Conservation (phyloP, 2,888 invertebrate species). For the Xanthia togata region DNA sequence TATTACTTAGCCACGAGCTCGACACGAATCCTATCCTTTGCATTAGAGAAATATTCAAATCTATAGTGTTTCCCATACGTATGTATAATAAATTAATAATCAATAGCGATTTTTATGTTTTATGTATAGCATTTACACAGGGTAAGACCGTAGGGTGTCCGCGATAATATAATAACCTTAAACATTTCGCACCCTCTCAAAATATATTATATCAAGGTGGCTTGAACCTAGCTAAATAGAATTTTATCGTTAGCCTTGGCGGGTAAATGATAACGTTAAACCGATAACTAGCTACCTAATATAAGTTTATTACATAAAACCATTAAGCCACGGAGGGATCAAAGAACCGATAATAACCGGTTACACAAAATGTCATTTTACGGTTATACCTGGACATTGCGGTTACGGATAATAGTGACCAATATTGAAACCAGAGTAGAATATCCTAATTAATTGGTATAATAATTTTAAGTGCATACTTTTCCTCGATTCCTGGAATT, state of each 20-base stretch:
- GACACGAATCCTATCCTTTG: not conserved
- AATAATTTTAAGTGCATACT: constrained; percentile 8
- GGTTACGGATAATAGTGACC: constrained; percentile 5
- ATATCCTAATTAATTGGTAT: constrained; percentile 18
- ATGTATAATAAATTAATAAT: not conserved
- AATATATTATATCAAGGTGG: constrained; percentile 28
- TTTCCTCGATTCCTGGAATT: not conserved
- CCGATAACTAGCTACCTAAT: constrained; percentile 7
- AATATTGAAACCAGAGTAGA: constrained; percentile 22
- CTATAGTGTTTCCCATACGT: not conserved
- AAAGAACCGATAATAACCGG: constrained; percentile 10
- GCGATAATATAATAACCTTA: constrained; percentile 40
- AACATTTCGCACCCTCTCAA: constrained; percentile 46
- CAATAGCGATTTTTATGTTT: constrained; percentile 6
- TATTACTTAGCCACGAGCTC: too few species aligned
- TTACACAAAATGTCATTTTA: constrained; percentile 19
- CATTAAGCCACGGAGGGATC: not conserved
- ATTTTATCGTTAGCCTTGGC: constrained; percentile 34
- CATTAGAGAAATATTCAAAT: too few species aligned
- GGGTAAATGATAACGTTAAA: constrained; percentile 26
- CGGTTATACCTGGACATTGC: constrained; percentile 13
- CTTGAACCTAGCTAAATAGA: constrained; percentile 31
- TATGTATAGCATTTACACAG: not conserved
- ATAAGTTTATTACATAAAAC: constrained; percentile 18
- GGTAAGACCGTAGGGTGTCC: not conserved